Base-by-base conservation (phyloP, 35 echinoderm and acorn worm species). In the Hemicentrotus pulcherrimus region DNA sequence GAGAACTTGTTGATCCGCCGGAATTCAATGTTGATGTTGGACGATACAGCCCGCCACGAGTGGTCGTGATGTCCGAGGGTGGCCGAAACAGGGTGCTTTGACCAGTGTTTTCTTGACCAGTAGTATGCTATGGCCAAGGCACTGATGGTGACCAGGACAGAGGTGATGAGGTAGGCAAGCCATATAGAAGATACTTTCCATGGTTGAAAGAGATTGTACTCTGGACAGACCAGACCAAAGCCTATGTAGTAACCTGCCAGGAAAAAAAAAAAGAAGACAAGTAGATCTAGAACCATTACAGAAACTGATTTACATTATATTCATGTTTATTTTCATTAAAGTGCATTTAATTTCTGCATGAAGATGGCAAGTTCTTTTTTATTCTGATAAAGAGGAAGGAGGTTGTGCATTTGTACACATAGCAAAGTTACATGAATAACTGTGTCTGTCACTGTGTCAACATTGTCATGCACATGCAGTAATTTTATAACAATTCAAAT, bases 1-100 rank as follows among this genome's bases (percentile, higher is more conserved):
- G 96, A 70, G 94, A 99, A 99, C 46, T 99, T 99, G 86, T 99
- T 96, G 50, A 99, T 96, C 31, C 98, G 92, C 47, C 98, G 88
- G 94, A 99, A 99, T 92, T 99, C 98, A 58, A 97, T 89, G 50
- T 97, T 96, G 18, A 99, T 96, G 9, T 88, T 55, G 32, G 98
- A 95, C 16, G 97, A 94, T 48, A 96, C 96, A 24, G 95, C 94
- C 19, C 95, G 91, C 98, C 98, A 99, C 16, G 97, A 92, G 86
- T 97, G 91, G 4, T 95, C 97, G 94, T 97, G 98, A 71, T 97
- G 93, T 47, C 97, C 86, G 41, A 97, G 94, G 31, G 94, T 97
- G 48, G 50, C 94, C 47, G 98, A 95, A 46, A 99, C 97, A 9
- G 97, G 97, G 70, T 99, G 97, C 4, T 92, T 96, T 46, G 95